Evolutionary conservation across 2,113 vertebrate genomes (phyloP).

Genomic region (Platycercus adscitus): DNA sequence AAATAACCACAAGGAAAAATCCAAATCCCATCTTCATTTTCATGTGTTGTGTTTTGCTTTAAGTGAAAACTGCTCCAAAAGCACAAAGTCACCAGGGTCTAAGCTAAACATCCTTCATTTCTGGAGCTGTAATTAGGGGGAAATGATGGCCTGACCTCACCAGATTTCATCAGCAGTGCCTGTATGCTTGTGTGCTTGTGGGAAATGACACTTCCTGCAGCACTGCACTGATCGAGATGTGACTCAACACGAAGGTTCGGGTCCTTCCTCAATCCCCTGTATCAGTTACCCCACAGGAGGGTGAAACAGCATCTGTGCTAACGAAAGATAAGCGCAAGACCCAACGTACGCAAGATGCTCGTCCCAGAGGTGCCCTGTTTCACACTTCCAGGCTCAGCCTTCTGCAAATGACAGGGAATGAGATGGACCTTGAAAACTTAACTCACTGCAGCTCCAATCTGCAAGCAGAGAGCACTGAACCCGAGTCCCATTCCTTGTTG

Average conservation of each 20-base stretch:
- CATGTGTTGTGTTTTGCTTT: not conserved
- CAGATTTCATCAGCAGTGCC: not conserved
- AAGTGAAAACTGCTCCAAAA: not conserved
- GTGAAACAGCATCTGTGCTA: not conserved
- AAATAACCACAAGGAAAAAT: not conserved
- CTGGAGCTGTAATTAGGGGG: constrained; percentile 8
- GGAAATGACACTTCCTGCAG: constrained; percentile 29
- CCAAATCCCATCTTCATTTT: not conserved
- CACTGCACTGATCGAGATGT: not conserved
- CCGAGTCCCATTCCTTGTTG: not conserved
- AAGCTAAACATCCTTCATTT: not conserved
- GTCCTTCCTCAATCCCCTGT: not conserved
- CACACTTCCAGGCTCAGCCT: not conserved
- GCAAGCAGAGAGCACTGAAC: not conserved
- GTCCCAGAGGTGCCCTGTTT: not conserved
- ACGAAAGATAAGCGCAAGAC: not conserved
- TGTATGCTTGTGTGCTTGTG: rapidly evolving
- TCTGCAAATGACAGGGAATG: not conserved
- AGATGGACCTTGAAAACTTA: not conserved
- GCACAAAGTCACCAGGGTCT: not conserved
- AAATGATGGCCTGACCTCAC: constrained; percentile 7
- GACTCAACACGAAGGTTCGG: not conserved
- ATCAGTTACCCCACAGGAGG: not conserved
- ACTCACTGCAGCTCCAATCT: not conserved
- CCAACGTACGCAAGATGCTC: not conserved